Base-by-base conservation (phyloP, 1,140 invertebrate genomes). In the Drosophila bocki region DNA sequence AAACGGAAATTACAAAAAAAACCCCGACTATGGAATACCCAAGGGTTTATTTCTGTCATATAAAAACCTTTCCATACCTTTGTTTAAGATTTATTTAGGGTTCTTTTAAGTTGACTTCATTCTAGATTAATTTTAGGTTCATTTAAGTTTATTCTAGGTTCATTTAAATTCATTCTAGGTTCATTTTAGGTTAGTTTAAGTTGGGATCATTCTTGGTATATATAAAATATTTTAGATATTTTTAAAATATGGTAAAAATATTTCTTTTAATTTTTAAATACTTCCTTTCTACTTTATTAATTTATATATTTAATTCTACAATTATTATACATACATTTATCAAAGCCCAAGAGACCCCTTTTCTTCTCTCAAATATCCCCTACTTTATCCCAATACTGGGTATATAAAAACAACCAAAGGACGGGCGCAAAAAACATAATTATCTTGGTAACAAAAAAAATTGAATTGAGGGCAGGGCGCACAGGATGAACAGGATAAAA, bases 361-460 rank as follows among this genome's bases (percentile, higher is more conserved):
- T 22, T 7, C 7, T 26, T 22, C 45, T 8, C 45, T 8, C 11
- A 45, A 22, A 33, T 51, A 51, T 12, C 1, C 50, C 29, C n/a
- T n/a, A 13, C 22, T 29, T 15, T 29, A 17, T n/a, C 15, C 15
- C 9, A 22, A 4, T 56, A 3, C 19, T 19, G 13, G 22, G 41
- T 33, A 39, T 7, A 22, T 48, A 15, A 29, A 68, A 39, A n/a
- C 33, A 29, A 35, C 48, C 50, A n/a, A 29, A 11, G 50, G n/a
- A 35, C 19, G 12, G 48, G 63, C 26, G 35, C 29, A 70, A 71
- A 71, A 72, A 72, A 72, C 70, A 74, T 72, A 74, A 74, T 74
- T 74, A 74, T 74, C 70, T 42, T 35, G 68, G 68, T 19, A 32
- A 29, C 15, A 32, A 32, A 17, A 29, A 41, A 75, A 67, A 65